Base-by-base conservation (phyloP, 1,140 invertebrate genomes). In the Drosophila burlai region DNA sequence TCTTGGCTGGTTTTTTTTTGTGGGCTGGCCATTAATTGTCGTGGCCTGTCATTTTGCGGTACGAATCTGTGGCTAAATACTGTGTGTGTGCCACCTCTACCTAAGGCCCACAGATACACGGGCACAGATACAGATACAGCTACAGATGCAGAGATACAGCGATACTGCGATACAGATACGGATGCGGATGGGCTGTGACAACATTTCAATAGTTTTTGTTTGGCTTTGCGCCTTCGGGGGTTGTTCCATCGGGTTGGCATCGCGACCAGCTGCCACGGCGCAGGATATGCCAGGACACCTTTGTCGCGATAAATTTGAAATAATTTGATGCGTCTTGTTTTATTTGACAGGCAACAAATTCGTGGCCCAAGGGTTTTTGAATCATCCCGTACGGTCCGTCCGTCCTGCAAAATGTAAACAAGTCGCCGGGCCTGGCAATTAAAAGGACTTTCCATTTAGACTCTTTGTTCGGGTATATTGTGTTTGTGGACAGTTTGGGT, bases 251-350 rank as follows among this genome's bases (percentile, higher is more conserved):
- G n/a, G 36, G 29, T 38, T 31, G 29, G 40, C 62, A 60, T 21
- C 36, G 29, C 38, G 36, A 65, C 58, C 83, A 83, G 84, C 84
- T 50, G 69, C 65, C 16, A 9, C 26, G 2, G 40, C 29, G 3
- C 50, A 58, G 64, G 50, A 46, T 21, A 18, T 34, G 38, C 34
- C 54, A 72, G 69, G 67, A 74, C 54, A 73, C 67, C 52, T 63
- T 63, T 86, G 67, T 71, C 59, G 81, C 84, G 77, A 87, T 89
- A 90, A 89, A 89, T 89, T 89, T 84, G 73, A 89, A 89, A 87
- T 89, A 87, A 89, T 89, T 89, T 89, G 81, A 89, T 90, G 84
- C 78, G 85, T 89, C 85, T 89, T 90, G 85, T 89, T 89, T 89
- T 89, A 90, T 89, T 90, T 89, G 84, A 90, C 84, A 90, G 85